phyloP scores from a whole-genome alignment of 1,140 invertebrate species.

The Chionoecetes opilio region DNA sequence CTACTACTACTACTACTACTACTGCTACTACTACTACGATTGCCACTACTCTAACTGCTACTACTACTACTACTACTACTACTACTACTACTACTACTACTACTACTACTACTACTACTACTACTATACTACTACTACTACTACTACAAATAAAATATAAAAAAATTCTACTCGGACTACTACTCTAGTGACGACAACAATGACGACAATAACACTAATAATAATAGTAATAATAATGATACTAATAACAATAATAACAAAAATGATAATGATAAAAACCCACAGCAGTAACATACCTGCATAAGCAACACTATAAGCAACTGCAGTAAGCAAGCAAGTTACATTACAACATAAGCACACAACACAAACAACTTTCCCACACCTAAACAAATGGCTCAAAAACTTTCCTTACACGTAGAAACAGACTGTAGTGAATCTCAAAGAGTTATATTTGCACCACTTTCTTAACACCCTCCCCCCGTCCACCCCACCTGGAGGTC shows the following conservation, averaged over 20 bases:
- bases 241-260: background rate
- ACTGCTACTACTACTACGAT: too few relatives aligned
- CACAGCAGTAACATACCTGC: background rate
- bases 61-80: conserved; percentile 16
- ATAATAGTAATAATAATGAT: background rate
- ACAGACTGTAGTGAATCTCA: background rate
- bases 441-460: conserved; percentile 1
- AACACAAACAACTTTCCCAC: background rate
- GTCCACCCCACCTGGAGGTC: background rate
- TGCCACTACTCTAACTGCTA: too few relatives aligned
- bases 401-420: background rate
- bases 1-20: too few relatives aligned
- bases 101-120: background rate
- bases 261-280: background rate
- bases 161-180: background rate
- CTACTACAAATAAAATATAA: background rate
- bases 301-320: background rate
- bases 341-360: background rate
- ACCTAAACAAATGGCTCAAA: background rate
- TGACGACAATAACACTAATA: background rate
- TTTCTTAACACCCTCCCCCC: background rate
- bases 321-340: too few relatives aligned
- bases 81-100: conserved; percentile 29
- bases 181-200: background rate
- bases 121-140: background rate